Conservation (phyloP, 1,140 invertebrate genomes). For the Batillaria attramentaria region DNA sequence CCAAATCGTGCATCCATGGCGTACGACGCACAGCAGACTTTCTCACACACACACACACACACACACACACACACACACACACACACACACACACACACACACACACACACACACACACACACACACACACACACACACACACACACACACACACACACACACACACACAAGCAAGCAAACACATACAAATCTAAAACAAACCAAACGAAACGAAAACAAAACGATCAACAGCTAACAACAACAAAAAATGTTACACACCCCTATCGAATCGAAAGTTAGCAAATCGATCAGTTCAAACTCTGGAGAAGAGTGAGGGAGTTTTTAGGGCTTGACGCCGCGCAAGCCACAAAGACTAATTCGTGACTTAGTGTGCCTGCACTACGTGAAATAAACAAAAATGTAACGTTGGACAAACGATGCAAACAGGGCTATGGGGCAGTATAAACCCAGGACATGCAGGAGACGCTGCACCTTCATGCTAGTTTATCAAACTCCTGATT, state of each 20-base stretch:
- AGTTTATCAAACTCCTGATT: neutral
- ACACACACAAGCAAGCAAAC: slow-evolving; percentile 15
- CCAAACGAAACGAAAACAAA: neutral
- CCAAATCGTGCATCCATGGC: no score
- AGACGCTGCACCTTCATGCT: neutral
- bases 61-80: neutral
- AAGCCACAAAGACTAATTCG: no score
- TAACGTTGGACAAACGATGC: no score
- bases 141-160: slow-evolving; percentile 16
- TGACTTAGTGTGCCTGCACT: neutral
- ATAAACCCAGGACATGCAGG: no score
- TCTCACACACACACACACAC: neutral
- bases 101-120: slow-evolving; percentile 20
- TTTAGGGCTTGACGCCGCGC: no score
- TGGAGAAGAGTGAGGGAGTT: no score
- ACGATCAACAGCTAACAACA: no score
- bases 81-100: slow-evolving; percentile 22
- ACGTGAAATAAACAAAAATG: neutral
- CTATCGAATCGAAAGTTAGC: no score
- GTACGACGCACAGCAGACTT: neutral
- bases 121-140: neutral
- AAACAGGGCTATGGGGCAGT: no score
- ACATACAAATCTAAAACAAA: neutral
- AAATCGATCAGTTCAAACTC: no score
- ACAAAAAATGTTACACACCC: no score